Base-by-base conservation (phyloP, 2,888 invertebrate species). In the Nezara viridula region DNA sequence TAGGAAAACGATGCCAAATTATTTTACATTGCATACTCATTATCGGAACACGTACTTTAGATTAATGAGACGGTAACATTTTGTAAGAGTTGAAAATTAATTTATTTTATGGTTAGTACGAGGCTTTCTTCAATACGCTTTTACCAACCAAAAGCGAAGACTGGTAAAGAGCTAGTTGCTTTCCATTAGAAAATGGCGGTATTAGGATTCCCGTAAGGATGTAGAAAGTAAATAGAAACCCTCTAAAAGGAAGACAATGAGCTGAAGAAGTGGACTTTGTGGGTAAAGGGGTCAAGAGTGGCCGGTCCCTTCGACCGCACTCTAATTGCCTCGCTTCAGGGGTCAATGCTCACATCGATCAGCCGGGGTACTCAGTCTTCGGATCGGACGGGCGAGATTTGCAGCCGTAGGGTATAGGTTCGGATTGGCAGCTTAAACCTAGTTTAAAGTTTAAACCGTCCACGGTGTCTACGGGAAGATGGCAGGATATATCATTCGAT, bases 261-360 rank as follows among this genome's bases (percentile, higher is more conserved):
- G 37, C 66, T 73, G 66, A 73, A 73, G 66, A 73, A 73, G 66
- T 73, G n/a, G 44, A 32, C 37, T 81, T 81, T 44, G 81, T 81
- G 44, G 81, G 81, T 81, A 81, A 81, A 44, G 81, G 9, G 81
- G 81, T 81, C 81, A 81, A 44, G 81, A 81, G 44, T 81, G 81
- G 81, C 14, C 40, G 10, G 81, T 10, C 7, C 44, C 14, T n/a
- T 7, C n/a, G 44, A 44, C 81, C 81, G 81, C 44, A 81, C 81
- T 81, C 81, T 81, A 81, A 81, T 81, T 47, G 81, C 44, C 0
- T 9, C 47, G 40, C n/a, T n/a, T n/a, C n/a, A n/a, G 12, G 81
- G 81, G 81, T 81, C 81, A 81, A n/a, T 81, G 81, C 81, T 81
- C 44, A 81, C 81, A 14, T 81, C 81, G 10, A 81, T 81, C 81